These are phyloP conservation scores for Atlantisia rogersi DNA, from an alignment of 2,113 vertebrate species.

Conservation along the genomic window DNA sequence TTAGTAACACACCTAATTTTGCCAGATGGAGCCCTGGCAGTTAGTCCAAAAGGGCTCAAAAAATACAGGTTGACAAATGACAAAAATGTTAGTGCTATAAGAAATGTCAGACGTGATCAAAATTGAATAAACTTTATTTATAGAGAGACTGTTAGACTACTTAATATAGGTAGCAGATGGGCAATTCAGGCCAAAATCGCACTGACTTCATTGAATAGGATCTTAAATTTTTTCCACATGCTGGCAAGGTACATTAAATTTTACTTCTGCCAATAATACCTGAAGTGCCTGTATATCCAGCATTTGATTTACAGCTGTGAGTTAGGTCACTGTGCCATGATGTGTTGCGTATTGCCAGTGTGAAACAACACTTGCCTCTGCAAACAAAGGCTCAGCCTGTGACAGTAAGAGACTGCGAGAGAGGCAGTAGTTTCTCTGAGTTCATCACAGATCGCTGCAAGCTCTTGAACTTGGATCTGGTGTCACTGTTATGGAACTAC, in stretches of 20 bases:
- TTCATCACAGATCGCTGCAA: background rate
- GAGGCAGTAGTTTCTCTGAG: background rate
- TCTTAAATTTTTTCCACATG: slow-evolving; percentile 50
- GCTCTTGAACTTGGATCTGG: background rate
- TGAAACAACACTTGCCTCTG: background rate
- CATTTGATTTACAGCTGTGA: slow-evolving; percentile 2
- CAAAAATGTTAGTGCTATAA: background rate
- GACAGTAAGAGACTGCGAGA: background rate
- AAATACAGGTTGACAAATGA: slow-evolving; percentile 26
- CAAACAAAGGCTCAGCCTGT: background rate
- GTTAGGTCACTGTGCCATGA: background rate
- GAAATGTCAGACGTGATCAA: background rate
- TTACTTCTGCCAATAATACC: slow-evolving; percentile 28
- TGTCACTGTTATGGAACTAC: background rate
- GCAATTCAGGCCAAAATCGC: background rate
- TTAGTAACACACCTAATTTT: slow-evolving; percentile 28
- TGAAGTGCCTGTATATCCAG: background rate
- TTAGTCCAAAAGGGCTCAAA: slow-evolving; percentile 9
- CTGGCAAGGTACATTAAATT: slow-evolving; percentile 31
- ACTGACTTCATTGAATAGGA: slow-evolving; percentile 24
- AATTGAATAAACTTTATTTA: slow-evolving; percentile 7
- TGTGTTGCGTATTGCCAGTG: background rate
- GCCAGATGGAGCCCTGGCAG: slow-evolving; percentile 47
- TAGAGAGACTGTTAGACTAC: background rate
- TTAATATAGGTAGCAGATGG: slow-evolving; percentile 40